Percentiles rank a stretch among this genome's conserved stretches.
Conservation (phyloP, 2,888 invertebrate species). For the Acleris laterana region DNA sequence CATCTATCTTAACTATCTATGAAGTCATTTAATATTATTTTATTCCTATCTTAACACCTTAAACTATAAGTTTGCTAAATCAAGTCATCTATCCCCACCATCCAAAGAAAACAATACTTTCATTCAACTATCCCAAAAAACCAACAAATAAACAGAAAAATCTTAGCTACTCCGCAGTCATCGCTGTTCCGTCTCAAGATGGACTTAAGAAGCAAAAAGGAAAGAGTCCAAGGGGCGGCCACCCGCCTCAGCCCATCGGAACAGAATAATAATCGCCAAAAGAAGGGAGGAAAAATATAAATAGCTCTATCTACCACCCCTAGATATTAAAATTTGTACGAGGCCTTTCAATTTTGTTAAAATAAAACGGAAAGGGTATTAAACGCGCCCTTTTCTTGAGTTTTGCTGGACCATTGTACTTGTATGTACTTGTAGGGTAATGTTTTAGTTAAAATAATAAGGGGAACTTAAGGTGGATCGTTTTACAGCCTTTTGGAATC, state of each 20-base stretch:
- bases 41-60: no score
- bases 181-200: conserved; percentile 74
- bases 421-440: conserved; percentile 1
- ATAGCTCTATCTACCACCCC: conserved; percentile 75
- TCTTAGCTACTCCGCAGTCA: conserved; percentile 50
- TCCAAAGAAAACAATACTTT: neutral
- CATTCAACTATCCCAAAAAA: neutral
- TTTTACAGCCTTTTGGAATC: no score
- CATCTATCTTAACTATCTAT: no score
- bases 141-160: neutral
- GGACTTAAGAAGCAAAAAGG: conserved; percentile 85
- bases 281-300: conserved; percentile 84
- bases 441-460: no score
- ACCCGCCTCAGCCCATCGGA: conserved; percentile 71
- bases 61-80: no score
- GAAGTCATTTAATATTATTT: no score
- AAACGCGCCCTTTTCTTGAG: conserved; percentile 12
- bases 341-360: conserved; percentile 72
- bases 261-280: conserved; percentile 85
- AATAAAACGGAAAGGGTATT: conserved; percentile 61
- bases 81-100: no score
- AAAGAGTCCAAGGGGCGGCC: conserved; percentile 77
- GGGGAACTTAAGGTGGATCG: no score
- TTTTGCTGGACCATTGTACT: conserved; percentile 31
- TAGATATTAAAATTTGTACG: conserved; percentile 82